These are phyloP conservation scores for Saguinus midas DNA, from an alignment of 2,113 vertebrate genomes.

Conservation along the genomic window DNA sequence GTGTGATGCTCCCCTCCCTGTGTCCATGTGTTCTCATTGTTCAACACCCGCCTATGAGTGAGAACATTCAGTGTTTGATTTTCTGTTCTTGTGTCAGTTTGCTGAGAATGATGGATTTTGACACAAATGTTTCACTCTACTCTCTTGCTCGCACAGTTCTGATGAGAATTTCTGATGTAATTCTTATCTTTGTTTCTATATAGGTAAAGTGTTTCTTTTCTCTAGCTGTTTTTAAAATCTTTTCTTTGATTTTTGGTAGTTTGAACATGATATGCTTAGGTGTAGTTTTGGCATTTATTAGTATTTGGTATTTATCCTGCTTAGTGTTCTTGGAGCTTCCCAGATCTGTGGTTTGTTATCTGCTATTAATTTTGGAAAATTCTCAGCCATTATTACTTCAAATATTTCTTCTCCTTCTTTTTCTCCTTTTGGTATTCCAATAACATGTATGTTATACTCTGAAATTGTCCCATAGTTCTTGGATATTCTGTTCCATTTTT, in stretches of 20 bases:
- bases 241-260: constrained; percentile 31
- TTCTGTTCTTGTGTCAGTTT: too few species aligned
- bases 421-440: constrained; percentile 30
- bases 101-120: background rate
- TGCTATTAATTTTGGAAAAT: constrained; percentile 38
- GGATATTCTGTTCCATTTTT: background rate
- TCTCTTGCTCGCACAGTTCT: background rate
- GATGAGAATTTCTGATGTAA: background rate
- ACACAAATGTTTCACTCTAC: constrained; percentile 16
- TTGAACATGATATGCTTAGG: background rate
- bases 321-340: constrained; percentile 8
- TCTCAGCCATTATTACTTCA: background rate
- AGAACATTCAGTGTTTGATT: too few species aligned
- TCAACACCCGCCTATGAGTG: too few species aligned
- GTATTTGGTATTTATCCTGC: background rate
- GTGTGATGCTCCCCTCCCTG: too few species aligned
- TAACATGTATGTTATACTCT: background rate
- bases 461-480: constrained; percentile 12
- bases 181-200: constrained; percentile 27
- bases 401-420: constrained; percentile 21
- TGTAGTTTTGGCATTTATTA: background rate
- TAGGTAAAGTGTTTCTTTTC: background rate
- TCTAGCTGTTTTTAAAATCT: background rate
- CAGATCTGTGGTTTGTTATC: background rate
- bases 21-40: too few species aligned